Conservation (phyloP, 2,888 invertebrate species). For the Cephalotes varians region DNA sequence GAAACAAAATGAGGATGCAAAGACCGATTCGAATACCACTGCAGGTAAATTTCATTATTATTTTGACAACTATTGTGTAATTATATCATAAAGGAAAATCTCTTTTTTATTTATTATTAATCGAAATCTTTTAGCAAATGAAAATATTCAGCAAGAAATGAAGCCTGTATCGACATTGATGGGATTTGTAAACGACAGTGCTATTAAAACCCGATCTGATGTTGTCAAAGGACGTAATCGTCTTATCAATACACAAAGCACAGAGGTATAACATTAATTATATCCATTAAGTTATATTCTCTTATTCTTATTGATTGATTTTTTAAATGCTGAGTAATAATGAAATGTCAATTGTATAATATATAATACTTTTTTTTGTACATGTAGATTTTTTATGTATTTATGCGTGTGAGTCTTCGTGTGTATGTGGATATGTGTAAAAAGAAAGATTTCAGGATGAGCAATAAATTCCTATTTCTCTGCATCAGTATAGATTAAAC, state of each 20-base stretch:
- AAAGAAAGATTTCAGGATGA: neutral
- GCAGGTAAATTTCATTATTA: slow-evolving; percentile 69
- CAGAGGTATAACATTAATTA: slow-evolving; percentile 82
- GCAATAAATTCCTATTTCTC: neutral
- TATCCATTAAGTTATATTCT: slow-evolving; percentile 57
- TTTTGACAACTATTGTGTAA: neutral
- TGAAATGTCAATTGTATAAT: neutral
- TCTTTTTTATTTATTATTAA: neutral
- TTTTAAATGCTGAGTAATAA: neutral
- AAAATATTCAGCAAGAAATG: slow-evolving; percentile 73
- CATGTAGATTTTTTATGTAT: neutral
- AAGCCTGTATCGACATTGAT: slow-evolving; percentile 72
- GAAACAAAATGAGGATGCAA: slow-evolving; percentile 78
- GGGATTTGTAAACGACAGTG: slow-evolving; percentile 76
- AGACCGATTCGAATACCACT: slow-evolving; percentile 67
- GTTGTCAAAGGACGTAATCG: slow-evolving; percentile 77
- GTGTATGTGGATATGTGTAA: neutral
- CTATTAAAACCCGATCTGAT: slow-evolving; percentile 71
- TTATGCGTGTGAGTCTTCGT: neutral
- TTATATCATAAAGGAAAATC: neutral
- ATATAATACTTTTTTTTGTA: neutral
- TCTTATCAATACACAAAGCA: slow-evolving; percentile 76
- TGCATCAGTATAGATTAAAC: neutral
- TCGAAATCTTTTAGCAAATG: slow-evolving; percentile 67
- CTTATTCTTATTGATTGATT: neutral